Percentiles rank a stretch among this genome's conserved stretches.
Evolutionary conservation across 2,797 vertebrate species (phyloP).

Genomic region (Numenius phaeopus): DNA sequence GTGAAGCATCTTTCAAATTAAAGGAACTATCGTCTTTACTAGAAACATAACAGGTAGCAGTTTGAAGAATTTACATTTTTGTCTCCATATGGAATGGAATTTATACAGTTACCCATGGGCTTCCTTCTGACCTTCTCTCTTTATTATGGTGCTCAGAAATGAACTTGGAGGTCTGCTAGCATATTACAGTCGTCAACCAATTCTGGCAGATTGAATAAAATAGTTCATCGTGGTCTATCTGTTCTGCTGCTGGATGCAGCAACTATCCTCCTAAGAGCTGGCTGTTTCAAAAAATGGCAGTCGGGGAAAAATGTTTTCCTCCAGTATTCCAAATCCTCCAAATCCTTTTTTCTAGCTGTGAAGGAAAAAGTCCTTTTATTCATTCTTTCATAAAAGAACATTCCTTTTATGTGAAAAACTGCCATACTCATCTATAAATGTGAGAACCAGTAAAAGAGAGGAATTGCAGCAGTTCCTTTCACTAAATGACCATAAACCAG

Average conservation of each 20-base stretch:
- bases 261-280: neutral
- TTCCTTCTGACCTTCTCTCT: neutral
- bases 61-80: neutral
- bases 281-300: neutral
- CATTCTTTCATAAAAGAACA: neutral
- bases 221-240: neutral
- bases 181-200: neutral
- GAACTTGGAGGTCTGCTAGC: neutral
- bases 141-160: neutral
- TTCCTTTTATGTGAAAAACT: neutral
- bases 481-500: neutral
- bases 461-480: conserved; percentile 11
- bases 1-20: neutral
- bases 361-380: neutral
- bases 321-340: neutral
- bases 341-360: neutral
- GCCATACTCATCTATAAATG: neutral
- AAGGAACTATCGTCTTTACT: neutral
- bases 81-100: neutral
- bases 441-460: conserved; percentile 22
- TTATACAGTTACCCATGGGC: neutral
- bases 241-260: neutral
- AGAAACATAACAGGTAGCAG: neutral
- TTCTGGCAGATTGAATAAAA: neutral
- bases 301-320: neutral